Conservation (phyloP, 1,140 invertebrate species). For the Bilobella aurantiaca region DNA sequence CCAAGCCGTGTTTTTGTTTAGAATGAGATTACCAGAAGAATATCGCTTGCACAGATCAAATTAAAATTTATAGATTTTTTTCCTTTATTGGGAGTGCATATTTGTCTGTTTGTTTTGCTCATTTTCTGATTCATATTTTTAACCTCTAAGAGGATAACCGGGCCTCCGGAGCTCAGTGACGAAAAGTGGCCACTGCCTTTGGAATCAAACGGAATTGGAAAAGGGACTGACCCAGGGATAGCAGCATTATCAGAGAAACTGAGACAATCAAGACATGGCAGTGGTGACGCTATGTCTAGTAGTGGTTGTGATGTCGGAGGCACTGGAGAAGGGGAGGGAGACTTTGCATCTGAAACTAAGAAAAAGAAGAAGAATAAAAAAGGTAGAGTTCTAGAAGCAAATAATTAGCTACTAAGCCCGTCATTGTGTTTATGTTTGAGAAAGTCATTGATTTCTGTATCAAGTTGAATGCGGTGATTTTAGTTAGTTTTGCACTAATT, state of each 20-base stretch:
- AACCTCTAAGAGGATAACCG: neutral
- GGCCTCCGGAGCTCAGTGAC: neutral
- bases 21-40: too few relatives aligned
- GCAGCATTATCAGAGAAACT: neutral
- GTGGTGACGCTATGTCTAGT: conserved; percentile 2
- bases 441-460: neutral
- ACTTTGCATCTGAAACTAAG: neutral
- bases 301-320: neutral
- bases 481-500: too few relatives aligned
- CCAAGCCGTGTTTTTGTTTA: too few relatives aligned
- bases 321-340: neutral
- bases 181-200: conserved; percentile 5
- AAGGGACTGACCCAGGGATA: neutral
- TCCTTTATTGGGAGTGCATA: too few relatives aligned
- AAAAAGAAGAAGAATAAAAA: conserved; percentile 10
- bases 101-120: neutral
- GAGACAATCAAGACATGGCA: conserved; percentile 3
- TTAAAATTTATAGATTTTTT: neutral
- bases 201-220: neutral
- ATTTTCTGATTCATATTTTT: too few relatives aligned
- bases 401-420: neutral
- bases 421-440: neutral
- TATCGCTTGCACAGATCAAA: neutral
- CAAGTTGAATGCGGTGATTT: too few relatives aligned
- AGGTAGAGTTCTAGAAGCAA: neutral